Percentiles rank a stretch among this genome's conserved stretches.
phyloP scores from a whole-genome alignment of 1,140 invertebrate species.

The Drosophila kepulauana region DNA sequence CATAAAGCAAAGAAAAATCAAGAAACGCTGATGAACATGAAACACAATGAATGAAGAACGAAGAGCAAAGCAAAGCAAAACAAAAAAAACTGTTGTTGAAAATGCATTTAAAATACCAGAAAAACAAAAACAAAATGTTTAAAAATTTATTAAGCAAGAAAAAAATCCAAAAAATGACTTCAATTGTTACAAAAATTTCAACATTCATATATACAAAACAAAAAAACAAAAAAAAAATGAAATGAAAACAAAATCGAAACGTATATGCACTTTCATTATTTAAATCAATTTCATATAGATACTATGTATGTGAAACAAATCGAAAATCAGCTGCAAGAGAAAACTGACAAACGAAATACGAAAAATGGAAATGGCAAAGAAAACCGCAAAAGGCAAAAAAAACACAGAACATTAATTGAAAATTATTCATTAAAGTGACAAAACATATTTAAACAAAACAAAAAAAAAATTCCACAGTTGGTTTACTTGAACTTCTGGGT shows the following conservation, averaged over 20 bases:
- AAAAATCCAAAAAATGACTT: constrained; percentile 47
- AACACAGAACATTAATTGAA: constrained; percentile 64
- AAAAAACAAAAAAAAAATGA: constrained; percentile 32
- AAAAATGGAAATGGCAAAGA: constrained; percentile 30
- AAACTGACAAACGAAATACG: background rate
- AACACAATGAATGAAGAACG: constrained; percentile 17
- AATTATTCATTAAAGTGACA: constrained; percentile 81
- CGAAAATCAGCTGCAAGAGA: constrained; percentile 30
- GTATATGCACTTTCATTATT: constrained; percentile 82
- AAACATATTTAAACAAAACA: constrained; percentile 68
- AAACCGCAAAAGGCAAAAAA: constrained; percentile 30
- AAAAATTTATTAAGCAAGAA: constrained; percentile 49
- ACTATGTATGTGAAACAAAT: constrained; percentile 31
- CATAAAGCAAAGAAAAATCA: constrained; percentile 25
- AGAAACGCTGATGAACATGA: constrained; percentile 20
- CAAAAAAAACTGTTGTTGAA: constrained; percentile 68
- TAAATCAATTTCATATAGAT: constrained; percentile 69
- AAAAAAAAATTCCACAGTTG: background rate
- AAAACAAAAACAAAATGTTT: constrained; percentile 38
- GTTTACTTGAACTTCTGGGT: constrained; percentile 20
- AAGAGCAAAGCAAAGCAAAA: constrained; percentile 24
- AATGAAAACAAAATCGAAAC: constrained; percentile 45
- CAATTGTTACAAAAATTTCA: constrained; percentile 71
- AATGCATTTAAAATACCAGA: constrained; percentile 74
- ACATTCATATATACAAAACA: constrained; percentile 58